phyloP scores from a whole-genome alignment of 2,888 invertebrate species.

The Osedax fenrisi region DNA sequence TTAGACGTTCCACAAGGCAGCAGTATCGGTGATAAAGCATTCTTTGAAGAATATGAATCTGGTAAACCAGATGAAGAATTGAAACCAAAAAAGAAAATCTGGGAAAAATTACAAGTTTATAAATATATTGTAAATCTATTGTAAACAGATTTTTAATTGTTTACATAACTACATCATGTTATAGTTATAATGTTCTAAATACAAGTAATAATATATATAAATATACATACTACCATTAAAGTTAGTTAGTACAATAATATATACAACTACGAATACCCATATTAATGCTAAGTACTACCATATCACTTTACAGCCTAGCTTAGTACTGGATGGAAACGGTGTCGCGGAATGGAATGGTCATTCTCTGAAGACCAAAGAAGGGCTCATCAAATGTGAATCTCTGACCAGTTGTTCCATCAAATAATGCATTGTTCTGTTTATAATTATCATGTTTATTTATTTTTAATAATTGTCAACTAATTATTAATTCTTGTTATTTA shows the following conservation, averaged over 20 bases:
- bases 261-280: too few relatives aligned
- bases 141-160: not conserved
- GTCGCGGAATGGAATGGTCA: constrained; percentile 76
- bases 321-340: constrained; percentile 54
- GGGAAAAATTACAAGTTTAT: constrained; percentile 72
- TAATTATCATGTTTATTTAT: too few relatives aligned
- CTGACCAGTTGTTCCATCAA: constrained; percentile 52
- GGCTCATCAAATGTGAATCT: constrained; percentile 62
- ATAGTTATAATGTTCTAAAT: too few relatives aligned
- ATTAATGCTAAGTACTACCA: too few relatives aligned
- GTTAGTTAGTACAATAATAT: too few relatives aligned
- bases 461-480: too few relatives aligned
- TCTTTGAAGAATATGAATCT: constrained; percentile 68
- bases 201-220: too few relatives aligned
- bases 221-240: too few relatives aligned
- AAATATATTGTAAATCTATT: not conserved
- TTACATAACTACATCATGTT: too few relatives aligned
- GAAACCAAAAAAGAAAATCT: constrained; percentile 88
- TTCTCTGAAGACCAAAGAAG: constrained; percentile 62
- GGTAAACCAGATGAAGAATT: constrained; percentile 71
- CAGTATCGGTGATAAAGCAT: constrained; percentile 69
- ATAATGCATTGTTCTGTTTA: too few relatives aligned
- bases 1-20: constrained; percentile 66
- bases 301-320: constrained; percentile 48
- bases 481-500: not conserved